Percentiles rank a stretch among this genome's conserved stretches.
Conservation (phyloP, 92 coral and sea anemone genomes). For the Micromussa lordhowensis region DNA sequence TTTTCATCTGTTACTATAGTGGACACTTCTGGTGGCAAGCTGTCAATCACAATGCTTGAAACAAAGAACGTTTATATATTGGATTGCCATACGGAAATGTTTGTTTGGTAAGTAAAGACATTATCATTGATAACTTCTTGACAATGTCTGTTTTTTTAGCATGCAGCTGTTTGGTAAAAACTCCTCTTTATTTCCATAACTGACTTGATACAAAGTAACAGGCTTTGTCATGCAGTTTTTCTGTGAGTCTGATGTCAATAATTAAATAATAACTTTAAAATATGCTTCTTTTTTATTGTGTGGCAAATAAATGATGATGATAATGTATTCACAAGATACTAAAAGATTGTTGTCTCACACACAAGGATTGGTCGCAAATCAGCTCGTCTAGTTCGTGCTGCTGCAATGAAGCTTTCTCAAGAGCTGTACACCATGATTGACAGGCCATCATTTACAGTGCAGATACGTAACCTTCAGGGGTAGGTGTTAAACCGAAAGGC, state of each 20-base stretch:
- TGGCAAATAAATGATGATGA: neutral
- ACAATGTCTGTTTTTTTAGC: neutral
- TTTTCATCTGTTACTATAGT: slow-evolving; percentile 43
- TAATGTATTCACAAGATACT: neutral
- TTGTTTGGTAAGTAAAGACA: slow-evolving; percentile 82
- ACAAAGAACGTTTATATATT: slow-evolving; percentile 93
- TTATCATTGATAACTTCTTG: too few relatives aligned
- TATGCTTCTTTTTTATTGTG: neutral
- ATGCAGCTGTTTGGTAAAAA: neutral
- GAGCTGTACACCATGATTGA: slow-evolving; percentile 92
- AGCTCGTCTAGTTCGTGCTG: slow-evolving; percentile 97
- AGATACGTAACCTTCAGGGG: slow-evolving; percentile 91
- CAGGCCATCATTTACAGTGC: slow-evolving; percentile 89
- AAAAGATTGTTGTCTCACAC: neutral
- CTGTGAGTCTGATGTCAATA: neutral
- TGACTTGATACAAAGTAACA: neutral
- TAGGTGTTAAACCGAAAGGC: slow-evolving; percentile 31
- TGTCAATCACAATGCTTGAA: slow-evolving; percentile 78
- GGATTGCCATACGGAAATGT: slow-evolving; percentile 92
- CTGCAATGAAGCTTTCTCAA: slow-evolving; percentile 95
- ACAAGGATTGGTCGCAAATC: slow-evolving; percentile 98
- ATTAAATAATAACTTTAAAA: too few relatives aligned
- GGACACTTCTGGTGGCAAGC: slow-evolving; percentile 81
- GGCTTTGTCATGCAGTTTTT: neutral
- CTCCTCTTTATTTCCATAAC: neutral